Evolutionary conservation across 1,140 invertebrate species (phyloP), one percentile per base, ranked within the genome.

Genomic region (Trypoxylus dichotomus): DNA sequence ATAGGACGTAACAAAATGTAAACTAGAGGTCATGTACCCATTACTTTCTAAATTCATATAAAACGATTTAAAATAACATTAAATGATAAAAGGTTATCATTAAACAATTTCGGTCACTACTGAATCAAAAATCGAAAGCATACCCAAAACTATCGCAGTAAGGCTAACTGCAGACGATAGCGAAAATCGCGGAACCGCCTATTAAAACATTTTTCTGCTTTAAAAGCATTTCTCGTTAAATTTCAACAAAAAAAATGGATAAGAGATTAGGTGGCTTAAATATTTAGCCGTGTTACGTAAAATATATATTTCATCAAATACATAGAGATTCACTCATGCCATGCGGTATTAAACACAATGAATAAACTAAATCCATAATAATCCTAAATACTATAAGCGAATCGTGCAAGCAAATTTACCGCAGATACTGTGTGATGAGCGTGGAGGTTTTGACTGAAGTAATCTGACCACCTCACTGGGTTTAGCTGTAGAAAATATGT

Each of bases 331-430:
- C 13, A 19, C 15, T 54, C 47, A n/a, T 54, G 47, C 47, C 47
- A 54, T 54, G 47, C 47, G 15, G 7, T 43, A 7, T 43, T 43
- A 43, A 15, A 8, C n/a, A 8, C 2, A 43, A 19, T 54, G 7
- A 5, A n/a, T 54, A 54, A 19, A 54, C 47, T 19, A 54, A 54
- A 54, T 19, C 15, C 1, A 15, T 19, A 54, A 54, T 19, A 54
- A 54, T n/a, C 15, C 15, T n/a, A 15, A n/a, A n/a, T 19, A 19
- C 19, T 27, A 75, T 74, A 83, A 83, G 80, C 74, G 79, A 76
- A 79, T 79, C 81, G 82, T 83, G 83, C 83, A 84, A 77, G 82
- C 82, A 79, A 81, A 83, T 85, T 79, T 86, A 86, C 85, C 85
- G 83, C 83, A 85, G 80, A 86, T 84, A 81, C 80, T 85, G 80